phyloP scores from a whole-genome alignment of 2,888 invertebrate genomes.

The Idaea dimidiata region DNA sequence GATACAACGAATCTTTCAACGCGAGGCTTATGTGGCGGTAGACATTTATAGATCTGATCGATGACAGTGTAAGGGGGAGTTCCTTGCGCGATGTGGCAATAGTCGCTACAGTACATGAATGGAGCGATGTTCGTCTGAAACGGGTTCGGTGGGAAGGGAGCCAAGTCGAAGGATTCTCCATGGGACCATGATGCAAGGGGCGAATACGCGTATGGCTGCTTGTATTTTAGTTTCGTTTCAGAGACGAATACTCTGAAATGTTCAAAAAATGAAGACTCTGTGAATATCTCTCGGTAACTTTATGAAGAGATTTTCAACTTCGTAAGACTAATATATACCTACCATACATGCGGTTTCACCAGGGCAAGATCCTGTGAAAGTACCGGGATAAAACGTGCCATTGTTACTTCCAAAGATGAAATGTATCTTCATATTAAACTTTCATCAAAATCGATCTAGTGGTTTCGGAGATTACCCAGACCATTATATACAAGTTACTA shows the following conservation, averaged over 20 bases:
- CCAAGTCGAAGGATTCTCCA: slow-evolving; percentile 59
- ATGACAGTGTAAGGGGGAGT: slow-evolving; percentile 62
- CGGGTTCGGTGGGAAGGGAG: slow-evolving; percentile 67
- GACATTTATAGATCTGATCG: slow-evolving; percentile 51
- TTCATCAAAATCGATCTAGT: too few species aligned
- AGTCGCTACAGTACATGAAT: slow-evolving; percentile 75
- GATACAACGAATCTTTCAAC: slow-evolving; percentile 52
- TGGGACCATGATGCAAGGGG: slow-evolving; percentile 59
- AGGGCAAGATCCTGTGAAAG: too few species aligned
- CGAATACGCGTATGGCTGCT: slow-evolving; percentile 53
- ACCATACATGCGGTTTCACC: too few species aligned
- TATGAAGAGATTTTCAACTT: too few species aligned
- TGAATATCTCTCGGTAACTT: too few species aligned
- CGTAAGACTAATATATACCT: too few species aligned
- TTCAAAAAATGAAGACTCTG: too few species aligned
- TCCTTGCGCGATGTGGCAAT: slow-evolving; percentile 67
- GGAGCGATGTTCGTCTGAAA: slow-evolving; percentile 71
- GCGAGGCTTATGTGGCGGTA: slow-evolving; percentile 49
- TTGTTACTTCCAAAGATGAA: too few species aligned
- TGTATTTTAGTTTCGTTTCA: slow-evolving; percentile 63
- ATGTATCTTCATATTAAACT: too few species aligned
- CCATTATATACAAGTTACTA: too few species aligned
- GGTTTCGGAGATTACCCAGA: too few species aligned
- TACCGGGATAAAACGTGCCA: too few species aligned
- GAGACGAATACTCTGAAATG: slow-evolving; percentile 61